Percentiles rank a stretch among this genome's conserved stretches.
These are phyloP conservation scores for Spea hammondii DNA, from an alignment of 2,797 vertebrate genomes.

Conservation along the genomic window DNA sequence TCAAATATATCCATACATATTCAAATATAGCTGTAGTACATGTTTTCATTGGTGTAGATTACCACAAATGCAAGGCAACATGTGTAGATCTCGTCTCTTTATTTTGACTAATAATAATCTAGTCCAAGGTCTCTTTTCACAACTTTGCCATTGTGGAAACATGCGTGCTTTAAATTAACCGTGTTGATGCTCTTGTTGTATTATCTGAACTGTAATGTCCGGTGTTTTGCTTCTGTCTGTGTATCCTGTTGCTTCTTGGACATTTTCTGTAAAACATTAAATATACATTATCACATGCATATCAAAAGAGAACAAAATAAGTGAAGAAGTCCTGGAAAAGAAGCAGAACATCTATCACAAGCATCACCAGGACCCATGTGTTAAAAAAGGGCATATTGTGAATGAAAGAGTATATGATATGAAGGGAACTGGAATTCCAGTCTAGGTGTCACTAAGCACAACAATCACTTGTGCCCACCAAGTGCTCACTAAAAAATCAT, in stretches of 20 bases:
- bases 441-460: too few species aligned
- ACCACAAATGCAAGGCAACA: slow-evolving; percentile 99
- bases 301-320: too few species aligned
- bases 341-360: too few species aligned
- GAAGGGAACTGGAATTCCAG: too few species aligned
- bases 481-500: too few species aligned
- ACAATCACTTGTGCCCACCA: too few species aligned
- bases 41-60: slow-evolving; percentile 96
- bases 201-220: slow-evolving; percentile 99
- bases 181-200: slow-evolving; percentile 96
- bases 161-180: slow-evolving; percentile 92
- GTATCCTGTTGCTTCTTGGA: slow-evolving; percentile 96
- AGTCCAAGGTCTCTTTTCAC: slow-evolving; percentile 71
- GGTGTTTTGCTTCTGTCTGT: slow-evolving; percentile 98
- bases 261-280: slow-evolving; percentile 83
- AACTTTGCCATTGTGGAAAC: slow-evolving; percentile 74
- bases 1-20: slow-evolving; percentile 99
- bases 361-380: too few species aligned
- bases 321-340: too few species aligned
- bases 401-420: too few species aligned
- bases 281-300: background rate
- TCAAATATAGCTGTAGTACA: slow-evolving; percentile 96
- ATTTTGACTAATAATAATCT: slow-evolving; percentile 74
- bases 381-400: too few species aligned
- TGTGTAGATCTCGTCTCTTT: slow-evolving; percentile 84